Conservation (phyloP, 2,888 invertebrate genomes). For the Diarsia brunnea region DNA sequence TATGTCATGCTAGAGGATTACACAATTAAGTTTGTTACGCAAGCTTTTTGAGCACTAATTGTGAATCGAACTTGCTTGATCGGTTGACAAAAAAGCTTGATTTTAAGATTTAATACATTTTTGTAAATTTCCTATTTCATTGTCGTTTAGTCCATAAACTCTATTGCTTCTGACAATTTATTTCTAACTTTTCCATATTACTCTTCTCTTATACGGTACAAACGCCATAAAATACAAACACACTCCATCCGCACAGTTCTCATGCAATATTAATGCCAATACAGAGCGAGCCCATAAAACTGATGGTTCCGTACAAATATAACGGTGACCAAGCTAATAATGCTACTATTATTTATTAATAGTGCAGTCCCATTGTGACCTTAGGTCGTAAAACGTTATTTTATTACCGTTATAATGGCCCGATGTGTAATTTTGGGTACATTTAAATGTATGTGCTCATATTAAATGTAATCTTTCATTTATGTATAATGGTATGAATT, state of each 20-base stretch:
- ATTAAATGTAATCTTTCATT: slow-evolving; percentile 45
- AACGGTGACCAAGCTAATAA: slow-evolving; percentile 58
- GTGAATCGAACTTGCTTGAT: not conserved
- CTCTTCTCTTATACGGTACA: slow-evolving; percentile 5
- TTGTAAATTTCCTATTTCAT: not conserved
- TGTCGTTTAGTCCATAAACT: not conserved
- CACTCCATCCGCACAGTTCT: slow-evolving; percentile 32
- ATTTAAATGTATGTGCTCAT: slow-evolving; percentile 57
- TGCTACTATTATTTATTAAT: slow-evolving; percentile 67
- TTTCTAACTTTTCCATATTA: not conserved
- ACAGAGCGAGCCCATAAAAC: slow-evolving; percentile 61
- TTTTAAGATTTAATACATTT: not conserved
- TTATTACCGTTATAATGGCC: slow-evolving; percentile 64
- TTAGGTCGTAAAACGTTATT: slow-evolving; percentile 68
- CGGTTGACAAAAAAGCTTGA: not conserved
- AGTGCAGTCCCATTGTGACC: slow-evolving; percentile 67
- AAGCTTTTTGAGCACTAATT: not conserved
- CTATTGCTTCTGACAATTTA: not conserved
- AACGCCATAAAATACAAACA: slow-evolving; percentile 40
- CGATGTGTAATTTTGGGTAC: slow-evolving; percentile 52
- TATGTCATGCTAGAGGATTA: not conserved
- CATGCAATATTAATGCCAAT: slow-evolving; percentile 65
- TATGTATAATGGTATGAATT: slow-evolving; percentile 20
- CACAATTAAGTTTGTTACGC: not conserved
- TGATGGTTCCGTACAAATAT: slow-evolving; percentile 62